Evolutionary conservation across 2,888 invertebrate species (phyloP).

Genomic region (Galerucella calmariensis): DNA sequence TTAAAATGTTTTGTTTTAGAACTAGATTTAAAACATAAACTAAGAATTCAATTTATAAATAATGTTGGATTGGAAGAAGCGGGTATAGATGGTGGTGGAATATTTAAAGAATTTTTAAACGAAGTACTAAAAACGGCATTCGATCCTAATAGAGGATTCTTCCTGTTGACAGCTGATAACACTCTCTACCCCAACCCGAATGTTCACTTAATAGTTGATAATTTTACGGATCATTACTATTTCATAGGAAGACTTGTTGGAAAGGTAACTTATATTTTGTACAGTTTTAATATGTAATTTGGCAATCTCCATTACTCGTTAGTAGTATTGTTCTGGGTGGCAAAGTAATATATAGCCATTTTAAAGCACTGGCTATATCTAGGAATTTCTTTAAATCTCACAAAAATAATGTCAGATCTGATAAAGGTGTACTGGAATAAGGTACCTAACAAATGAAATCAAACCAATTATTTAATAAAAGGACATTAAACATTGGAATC

Average conservation of each 20-base stretch:
- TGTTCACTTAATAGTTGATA: constrained; percentile 84
- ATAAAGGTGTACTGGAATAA: too few relatives aligned
- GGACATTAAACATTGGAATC: too few relatives aligned
- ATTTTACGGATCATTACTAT: constrained; percentile 90
- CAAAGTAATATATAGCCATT: too few relatives aligned
- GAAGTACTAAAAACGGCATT: constrained; percentile 94
- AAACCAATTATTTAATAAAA: too few relatives aligned
- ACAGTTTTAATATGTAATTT: too few relatives aligned
- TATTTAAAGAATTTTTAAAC: constrained; percentile 94
- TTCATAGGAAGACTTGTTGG: constrained; percentile 82
- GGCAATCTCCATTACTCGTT: too few relatives aligned
- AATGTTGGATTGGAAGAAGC: constrained; percentile 92
- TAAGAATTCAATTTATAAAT: constrained; percentile 91
- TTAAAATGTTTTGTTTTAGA: constrained; percentile 67
- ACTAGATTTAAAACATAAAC: constrained; percentile 84
- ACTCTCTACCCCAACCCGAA: constrained; percentile 96
- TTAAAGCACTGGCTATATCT: too few relatives aligned
- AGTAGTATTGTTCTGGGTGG: too few relatives aligned
- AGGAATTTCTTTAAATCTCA: too few relatives aligned
- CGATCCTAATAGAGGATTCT: constrained; percentile 96
- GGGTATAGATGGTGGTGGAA: constrained; percentile 97
- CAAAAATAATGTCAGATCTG: too few relatives aligned
- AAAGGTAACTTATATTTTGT: constrained; percentile 49
- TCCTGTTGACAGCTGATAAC: constrained; percentile 88
- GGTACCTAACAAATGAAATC: too few relatives aligned